Percentiles rank a stretch among this genome's conserved stretches.
phyloP scores from a whole-genome alignment of 2,888 invertebrate species.

The Deroplatys truncata region DNA sequence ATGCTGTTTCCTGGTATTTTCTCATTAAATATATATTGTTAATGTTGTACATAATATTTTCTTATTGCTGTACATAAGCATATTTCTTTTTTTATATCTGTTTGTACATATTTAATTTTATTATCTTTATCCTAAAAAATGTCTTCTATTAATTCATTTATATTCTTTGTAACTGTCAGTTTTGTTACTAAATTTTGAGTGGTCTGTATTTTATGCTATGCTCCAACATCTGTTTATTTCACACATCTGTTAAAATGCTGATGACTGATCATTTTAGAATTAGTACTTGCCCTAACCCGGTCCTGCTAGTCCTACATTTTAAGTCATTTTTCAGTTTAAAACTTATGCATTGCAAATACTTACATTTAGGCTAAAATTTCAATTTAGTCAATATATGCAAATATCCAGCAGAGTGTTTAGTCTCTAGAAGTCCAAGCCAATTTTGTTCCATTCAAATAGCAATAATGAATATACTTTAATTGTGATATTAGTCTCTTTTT shows the following conservation, averaged over 20 bases:
- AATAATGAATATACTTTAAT: not conserved
- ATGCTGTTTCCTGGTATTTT: not conserved
- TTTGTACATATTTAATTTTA: not conserved
- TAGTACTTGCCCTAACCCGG: not conserved
- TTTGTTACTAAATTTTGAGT: not conserved
- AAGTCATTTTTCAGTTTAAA: not conserved
- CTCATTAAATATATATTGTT: not conserved
- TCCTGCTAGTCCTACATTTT: not conserved
- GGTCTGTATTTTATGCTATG: not conserved
- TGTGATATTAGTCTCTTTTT: not conserved
- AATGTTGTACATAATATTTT: slow-evolving; percentile 2
- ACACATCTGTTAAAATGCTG: not conserved
- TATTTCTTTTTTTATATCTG: not conserved
- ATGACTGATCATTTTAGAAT: not conserved
- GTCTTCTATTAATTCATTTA: not conserved
- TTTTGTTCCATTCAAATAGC: not conserved
- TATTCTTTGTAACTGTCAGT: not conserved
- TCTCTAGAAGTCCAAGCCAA: not conserved
- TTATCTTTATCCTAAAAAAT: not conserved
- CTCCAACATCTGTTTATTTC: not conserved
- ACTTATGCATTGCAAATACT: not conserved
- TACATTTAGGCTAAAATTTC: not conserved
- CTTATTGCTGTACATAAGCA: not conserved
- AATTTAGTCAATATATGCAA: not conserved
- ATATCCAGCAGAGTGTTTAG: not conserved